Base-by-base conservation (phyloP, 2,888 invertebrate genomes). In the Cephalotes varians region DNA sequence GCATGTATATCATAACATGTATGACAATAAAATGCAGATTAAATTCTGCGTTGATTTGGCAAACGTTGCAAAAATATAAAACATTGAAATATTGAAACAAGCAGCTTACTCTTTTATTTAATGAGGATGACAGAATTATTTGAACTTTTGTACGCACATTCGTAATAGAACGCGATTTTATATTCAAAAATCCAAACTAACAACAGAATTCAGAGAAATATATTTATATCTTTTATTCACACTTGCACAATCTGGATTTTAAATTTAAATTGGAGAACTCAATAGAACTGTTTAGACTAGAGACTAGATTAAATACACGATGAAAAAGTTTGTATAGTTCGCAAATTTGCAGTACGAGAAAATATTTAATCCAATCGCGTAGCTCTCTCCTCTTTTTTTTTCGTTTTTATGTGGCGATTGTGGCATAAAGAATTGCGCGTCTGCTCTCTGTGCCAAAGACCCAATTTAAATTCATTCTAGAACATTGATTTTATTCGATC, bases 91-190 rank as follows among this genome's bases (percentile, higher is more conserved):
- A 31, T 2, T 49, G 21, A 40, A 64, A 74, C 62, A 49, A 64
- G 5, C 10, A 37, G 34, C 0, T 58, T 31, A n/a, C 44, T 34
- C 44, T 21, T 58, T 44, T 73, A 40, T 60, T 60, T 21, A 31
- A 4, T 47, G 21, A 60, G 10, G 31, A 34, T 15, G 21, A 31
- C 9, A 12, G 44, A 18, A 64, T n/a, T 64, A 9, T 74, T 74
- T 62, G 37, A 56, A 9, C 21, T 74, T 62, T 10, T n/a, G 15
- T 56, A 21, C 37, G 51, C 18, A 62, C 6, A 25, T 62, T 64
- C 18, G 37, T n/a, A 76, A 62, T 34, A 74, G 37, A 44, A 60
- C 10, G 15, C 31, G n/a, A 51, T 64, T 76, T 64, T 2, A n/a
- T 28, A 62, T 28, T 7, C 18, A 51, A n/a, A 73, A 21, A 12